A percentile compares a stretch with the other conserved stretches of the same genome.
phyloP scores from a whole-genome alignment of 2,113 vertebrate genomes.

The Scytalopus superciliaris region DNA sequence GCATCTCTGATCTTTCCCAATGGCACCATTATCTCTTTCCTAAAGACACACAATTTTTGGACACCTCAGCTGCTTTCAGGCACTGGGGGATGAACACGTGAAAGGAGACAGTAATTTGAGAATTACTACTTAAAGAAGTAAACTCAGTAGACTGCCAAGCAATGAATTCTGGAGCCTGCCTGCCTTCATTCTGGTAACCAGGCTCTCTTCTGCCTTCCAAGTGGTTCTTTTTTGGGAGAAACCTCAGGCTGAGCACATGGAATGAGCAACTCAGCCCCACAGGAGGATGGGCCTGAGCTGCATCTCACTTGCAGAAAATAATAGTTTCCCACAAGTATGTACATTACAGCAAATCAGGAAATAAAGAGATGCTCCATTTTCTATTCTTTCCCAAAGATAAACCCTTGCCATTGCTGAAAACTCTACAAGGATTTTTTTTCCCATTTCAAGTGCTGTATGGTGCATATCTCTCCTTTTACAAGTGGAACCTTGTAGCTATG shows the following conservation, averaged over 20 bases:
- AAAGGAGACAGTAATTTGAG: neutral
- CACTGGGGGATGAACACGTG: accelerated
- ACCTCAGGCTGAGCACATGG: neutral
- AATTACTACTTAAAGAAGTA: neutral
- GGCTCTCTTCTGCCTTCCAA: neutral
- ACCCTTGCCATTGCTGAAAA: neutral
- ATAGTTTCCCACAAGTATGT: neutral
- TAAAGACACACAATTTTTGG: neutral
- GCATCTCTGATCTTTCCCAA: neutral
- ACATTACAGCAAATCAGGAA: neutral
- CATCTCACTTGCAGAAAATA: neutral
- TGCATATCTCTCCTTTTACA: conserved; percentile 32
- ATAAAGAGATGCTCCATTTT: neutral
- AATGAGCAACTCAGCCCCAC: accelerated
- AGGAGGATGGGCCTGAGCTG: neutral
- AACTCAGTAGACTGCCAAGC: neutral
- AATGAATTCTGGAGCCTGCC: neutral
- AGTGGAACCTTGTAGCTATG: conserved; percentile 69
- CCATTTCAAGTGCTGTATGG: conserved; percentile 2
- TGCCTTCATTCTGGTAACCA: neutral
- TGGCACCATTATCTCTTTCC: neutral
- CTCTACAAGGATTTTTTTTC: neutral
- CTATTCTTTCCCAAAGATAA: neutral
- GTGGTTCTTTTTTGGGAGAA: neutral
- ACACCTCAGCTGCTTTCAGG: neutral